Conservation (phyloP, 2,888 invertebrate genomes). For the Tethea ocularis region DNA sequence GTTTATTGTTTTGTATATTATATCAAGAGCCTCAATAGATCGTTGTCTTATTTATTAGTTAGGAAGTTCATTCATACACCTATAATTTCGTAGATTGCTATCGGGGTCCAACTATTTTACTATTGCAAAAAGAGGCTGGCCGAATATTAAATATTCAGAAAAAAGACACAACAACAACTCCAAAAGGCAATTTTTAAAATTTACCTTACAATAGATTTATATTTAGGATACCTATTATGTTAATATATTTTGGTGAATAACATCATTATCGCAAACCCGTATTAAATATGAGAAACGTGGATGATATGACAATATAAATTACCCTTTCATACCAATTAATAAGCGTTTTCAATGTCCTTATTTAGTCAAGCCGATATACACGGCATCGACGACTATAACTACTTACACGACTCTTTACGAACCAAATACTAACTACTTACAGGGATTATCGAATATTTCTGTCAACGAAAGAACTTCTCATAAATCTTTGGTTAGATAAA, state of each 20-base stretch:
- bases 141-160: slow-evolving; percentile 79
- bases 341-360: slow-evolving; percentile 84
- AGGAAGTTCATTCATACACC: neutral
- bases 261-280: slow-evolving; percentile 84
- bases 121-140: slow-evolving; percentile 59
- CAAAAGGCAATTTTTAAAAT: slow-evolving; percentile 80
- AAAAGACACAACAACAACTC: slow-evolving; percentile 77
- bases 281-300: slow-evolving; percentile 84
- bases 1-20: neutral
- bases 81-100: neutral
- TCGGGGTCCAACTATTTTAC: slow-evolving; percentile 13
- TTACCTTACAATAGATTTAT: slow-evolving; percentile 78
- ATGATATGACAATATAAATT: slow-evolving; percentile 85
- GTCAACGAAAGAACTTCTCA: slow-evolving; percentile 68
- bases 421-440: slow-evolving; percentile 80
- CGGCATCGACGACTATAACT: slow-evolving; percentile 75
- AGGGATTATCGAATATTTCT: slow-evolving; percentile 71
- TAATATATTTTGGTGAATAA: slow-evolving; percentile 82
- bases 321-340: slow-evolving; percentile 85
- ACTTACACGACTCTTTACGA: slow-evolving; percentile 78
- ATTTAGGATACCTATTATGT: slow-evolving; percentile 79
- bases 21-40: slow-evolving; percentile 1
- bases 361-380: slow-evolving; percentile 72
- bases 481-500: slow-evolving; percentile 81
- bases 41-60: neutral